phyloP scores from a whole-genome alignment of 1,140 invertebrate species.

The Paralvinella palmiformis region DNA sequence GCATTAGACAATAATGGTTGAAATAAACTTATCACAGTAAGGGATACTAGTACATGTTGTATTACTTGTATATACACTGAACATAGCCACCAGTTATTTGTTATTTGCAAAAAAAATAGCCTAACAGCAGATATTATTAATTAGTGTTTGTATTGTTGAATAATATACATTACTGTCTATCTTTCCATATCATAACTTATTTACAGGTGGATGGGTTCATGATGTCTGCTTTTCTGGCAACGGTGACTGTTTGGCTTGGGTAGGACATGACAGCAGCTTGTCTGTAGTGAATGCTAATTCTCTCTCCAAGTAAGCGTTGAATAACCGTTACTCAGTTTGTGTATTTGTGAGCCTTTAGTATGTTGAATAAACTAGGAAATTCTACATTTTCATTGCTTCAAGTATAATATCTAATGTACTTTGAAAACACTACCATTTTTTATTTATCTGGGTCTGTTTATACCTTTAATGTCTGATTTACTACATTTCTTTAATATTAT shows the following conservation, averaged over 20 bases:
- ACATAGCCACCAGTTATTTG: too few species aligned
- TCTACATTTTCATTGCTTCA: too few species aligned
- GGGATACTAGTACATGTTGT: too few species aligned
- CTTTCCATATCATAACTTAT: too few species aligned
- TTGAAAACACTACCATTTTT: background rate
- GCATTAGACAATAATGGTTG: too few species aligned
- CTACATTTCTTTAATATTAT: constrained; percentile 1
- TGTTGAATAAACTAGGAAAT: background rate
- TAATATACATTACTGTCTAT: too few species aligned
- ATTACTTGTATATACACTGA: too few species aligned
- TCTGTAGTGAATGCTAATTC: constrained; percentile 84
- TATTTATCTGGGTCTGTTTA: background rate
- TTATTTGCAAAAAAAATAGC: too few species aligned
- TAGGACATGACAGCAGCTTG: constrained; percentile 92
- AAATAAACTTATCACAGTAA: too few species aligned
- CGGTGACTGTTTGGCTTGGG: constrained; percentile 93
- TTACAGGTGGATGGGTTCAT: constrained; percentile 95
- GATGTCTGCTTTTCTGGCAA: constrained; percentile 89
- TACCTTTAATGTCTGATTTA: background rate
- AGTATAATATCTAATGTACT: background rate
- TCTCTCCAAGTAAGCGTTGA: constrained; percentile 50
- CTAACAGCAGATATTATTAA: too few species aligned
- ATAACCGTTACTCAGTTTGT: too few species aligned
- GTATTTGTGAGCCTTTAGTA: background rate
- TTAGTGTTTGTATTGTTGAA: too few species aligned